phyloP scores from a whole-genome alignment of 2,797 vertebrate species.

The Tarsius wallacei region DNA sequence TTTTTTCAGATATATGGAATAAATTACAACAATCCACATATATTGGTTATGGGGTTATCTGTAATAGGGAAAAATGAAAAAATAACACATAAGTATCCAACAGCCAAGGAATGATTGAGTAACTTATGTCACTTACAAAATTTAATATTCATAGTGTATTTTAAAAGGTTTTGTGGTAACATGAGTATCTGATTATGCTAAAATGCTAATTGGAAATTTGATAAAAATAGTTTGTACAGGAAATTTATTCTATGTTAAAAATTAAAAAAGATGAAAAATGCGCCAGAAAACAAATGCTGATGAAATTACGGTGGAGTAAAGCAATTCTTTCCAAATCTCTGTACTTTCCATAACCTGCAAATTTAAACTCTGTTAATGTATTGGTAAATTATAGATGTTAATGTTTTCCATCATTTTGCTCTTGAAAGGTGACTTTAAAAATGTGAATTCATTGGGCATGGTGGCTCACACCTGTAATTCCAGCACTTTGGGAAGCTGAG shows the following conservation, averaged over 20 bases:
- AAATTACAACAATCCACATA: background rate
- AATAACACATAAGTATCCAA: background rate
- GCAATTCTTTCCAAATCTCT: slow-evolving; percentile 29
- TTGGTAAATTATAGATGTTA: background rate
- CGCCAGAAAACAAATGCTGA: background rate
- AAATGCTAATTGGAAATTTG: slow-evolving; percentile 47
- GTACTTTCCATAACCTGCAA: background rate
- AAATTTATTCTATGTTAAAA: slow-evolving; percentile 19
- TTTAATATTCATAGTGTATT: background rate
- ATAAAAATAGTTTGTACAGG: background rate
- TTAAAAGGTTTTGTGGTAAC: background rate
- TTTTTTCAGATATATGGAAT: background rate
- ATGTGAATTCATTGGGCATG: background rate
- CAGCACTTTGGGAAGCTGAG: too few species aligned
- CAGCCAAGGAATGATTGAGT: background rate
- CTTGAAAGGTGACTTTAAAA: slow-evolving; percentile 14
- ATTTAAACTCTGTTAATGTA: slow-evolving; percentile 20
- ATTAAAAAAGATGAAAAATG: background rate
- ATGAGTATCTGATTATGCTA: background rate
- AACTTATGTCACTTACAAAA: slow-evolving; percentile 26
- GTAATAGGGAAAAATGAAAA: background rate
- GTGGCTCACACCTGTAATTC: too few species aligned
- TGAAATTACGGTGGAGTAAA: background rate
- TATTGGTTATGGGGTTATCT: background rate
- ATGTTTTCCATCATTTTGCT: background rate